Base-by-base conservation (phyloP, 2,888 invertebrate genomes). In the Chloroclysta siterata region DNA sequence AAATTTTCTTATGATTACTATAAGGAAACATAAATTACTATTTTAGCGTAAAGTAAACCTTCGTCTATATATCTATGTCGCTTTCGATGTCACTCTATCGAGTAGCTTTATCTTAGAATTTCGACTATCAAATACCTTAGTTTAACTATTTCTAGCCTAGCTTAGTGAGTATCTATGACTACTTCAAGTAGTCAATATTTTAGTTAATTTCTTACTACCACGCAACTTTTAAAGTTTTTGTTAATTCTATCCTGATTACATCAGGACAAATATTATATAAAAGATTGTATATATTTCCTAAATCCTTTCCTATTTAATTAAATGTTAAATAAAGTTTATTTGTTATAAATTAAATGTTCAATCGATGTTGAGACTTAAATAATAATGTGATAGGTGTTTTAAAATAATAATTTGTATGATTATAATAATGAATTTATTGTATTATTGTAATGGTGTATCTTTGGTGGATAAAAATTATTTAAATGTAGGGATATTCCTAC, bases 1-100 rank as follows among this genome's bases (percentile, higher is more conserved):
- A 71, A 82, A 85, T 88, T 90, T 89, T 92, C 92, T 92, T 92
- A 92, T 92, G 92, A 92, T 90, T 91, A 92, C 82, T 83, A 74
- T 91, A 90, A 90, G 90, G 83, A 83, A 81, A 85, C 79, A 78
- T 80, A 84, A 84, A 68, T 62, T 75, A 70, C 73, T 90, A 90
- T 89, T 88, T 89, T 87, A 90, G 84, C 79, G 84, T 86, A 60
- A 58, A 6, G 50, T 79, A 82, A 80, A 80, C 81, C 83, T 83
- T 81, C 82, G 80, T 80, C 81, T 87, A 82, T 84, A 83, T 88
- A 88, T 89, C 81, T 88, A 88, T 88, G 81, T 90, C 90, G 90
- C 90, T 91, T 91, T 91, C 82, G 84, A 84, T 91, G 90, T 90
- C 84, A 84, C 73, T 70, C 65, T 68, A 71, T 73, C 69, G 72